Base-by-base conservation (phyloP, 1,140 invertebrate genomes). In the Zaprionus africanus region DNA sequence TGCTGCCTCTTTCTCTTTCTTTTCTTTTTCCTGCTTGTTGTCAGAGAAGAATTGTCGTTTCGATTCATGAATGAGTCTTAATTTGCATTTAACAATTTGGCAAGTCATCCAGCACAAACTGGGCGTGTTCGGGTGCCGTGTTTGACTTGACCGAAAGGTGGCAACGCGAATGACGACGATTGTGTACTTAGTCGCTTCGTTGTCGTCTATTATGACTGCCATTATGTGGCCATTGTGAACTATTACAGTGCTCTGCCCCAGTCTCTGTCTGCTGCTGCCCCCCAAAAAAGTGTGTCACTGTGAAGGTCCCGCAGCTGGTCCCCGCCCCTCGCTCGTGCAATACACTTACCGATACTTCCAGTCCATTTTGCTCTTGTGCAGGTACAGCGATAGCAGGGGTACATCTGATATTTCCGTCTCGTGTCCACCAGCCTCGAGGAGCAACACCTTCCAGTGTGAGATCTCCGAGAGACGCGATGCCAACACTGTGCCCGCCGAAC, bases 321-420 rank as follows among this genome's bases (percentile, higher is more conserved):
- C 15, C 17, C 1, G 12, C 6, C 12, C 19, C 12, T 5, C n/a
- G n/a, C 5, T 1, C 31, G 31, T 11, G 31, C 31, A 2, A 3
- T 24, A 1, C 46, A 82, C 93, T 93, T 84, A 95, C 94, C 96
- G 95, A 92, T 98, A 98, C 84, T 97, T 96, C 98, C 98, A 99
- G 93, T 99, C 98, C 76, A 98, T 79, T 93, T 97, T 97, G 82
- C 97, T 98, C 73, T 97, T 97, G 91, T 98, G 97, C 53, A 98
- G 93, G 83, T 97, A 98, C 4, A 98, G 92, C 17, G 97, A 98
- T 0, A 98, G 93, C 51, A 97, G 94, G 0, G 97, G 97, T 7
- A 98, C 97, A 85, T 97, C 96, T 0, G 96, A 96, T 34, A 97
- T 96, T 81, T 97, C 95, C 0, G 96, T 96, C 80, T 98, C 97